Evolutionary conservation across 2,113 vertebrate species (phyloP), one percentile per base, ranked within the genome.

Genomic region (Heteronetta atricapilla): DNA sequence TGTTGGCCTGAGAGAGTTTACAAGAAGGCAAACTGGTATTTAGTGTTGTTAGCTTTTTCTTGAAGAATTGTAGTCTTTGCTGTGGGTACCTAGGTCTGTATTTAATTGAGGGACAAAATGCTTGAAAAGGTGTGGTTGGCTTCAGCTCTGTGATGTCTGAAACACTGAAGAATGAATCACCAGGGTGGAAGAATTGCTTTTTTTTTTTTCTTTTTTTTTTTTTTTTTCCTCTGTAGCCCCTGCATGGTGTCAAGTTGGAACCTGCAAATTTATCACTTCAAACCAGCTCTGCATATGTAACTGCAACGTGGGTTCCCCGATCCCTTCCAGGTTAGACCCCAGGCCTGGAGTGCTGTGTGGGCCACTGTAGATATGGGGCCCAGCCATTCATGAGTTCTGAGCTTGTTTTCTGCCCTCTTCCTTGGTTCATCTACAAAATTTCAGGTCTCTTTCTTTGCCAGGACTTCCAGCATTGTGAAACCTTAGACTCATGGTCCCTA

Each of bases 51-150:
- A 86, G 18, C 55, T 92, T 59, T 82, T 81, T 84, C 60, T 50
- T 82, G 75, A 77, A 87, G 50, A 46, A 59, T n/a, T 52, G 56
- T 31, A 87, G 23, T 75, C 62, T 59, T 84, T 86, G n/a, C 76
- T 70, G 38, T 75, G n/a, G 42, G 17, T 86, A 86, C 55, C 50
- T 76, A 66, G 44, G 25, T 83, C 75, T 93, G 26, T 74, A 76
- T 95, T 95, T 87, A 90, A 90, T 78, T 94, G 92, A 89, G 40
- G 70, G 79, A 90, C 56, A 82, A 90, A 90, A 85, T 48, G 28
- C 42, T 93, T 92, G 73, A 76, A 91, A 94, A 83, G 34, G 29
- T 88, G 81, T 0, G 0, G 17, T 36, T 80, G 75, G 46, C 70
- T 95, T 96, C 50, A 84, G 56, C 78, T 73, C 69, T 91, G 33